Percentiles rank a stretch among this genome's conserved stretches.
Conservation (phyloP, 2,797 vertebrate species). For the Petrocephalus schoutedeni region DNA sequence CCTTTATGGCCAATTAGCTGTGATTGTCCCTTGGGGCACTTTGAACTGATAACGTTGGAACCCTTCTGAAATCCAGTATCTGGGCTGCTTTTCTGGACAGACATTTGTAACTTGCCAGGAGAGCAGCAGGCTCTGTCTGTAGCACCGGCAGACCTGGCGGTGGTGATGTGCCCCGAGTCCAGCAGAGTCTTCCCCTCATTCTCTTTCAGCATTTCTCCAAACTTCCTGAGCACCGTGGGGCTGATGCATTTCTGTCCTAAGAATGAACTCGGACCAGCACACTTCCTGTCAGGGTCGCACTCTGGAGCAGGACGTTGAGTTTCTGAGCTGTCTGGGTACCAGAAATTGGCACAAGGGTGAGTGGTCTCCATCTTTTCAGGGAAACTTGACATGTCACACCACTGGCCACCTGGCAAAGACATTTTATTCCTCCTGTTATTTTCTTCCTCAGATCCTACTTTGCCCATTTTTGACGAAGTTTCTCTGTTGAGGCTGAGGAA, state of each 20-base stretch:
- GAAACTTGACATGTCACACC: conserved; percentile 45
- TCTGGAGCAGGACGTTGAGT: conserved; percentile 42
- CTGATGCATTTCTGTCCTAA: conserved; percentile 56
- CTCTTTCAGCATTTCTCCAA: conserved; percentile 59
- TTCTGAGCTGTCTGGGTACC: conserved; percentile 55
- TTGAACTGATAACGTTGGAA: conserved; percentile 42
- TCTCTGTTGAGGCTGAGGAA: conserved; percentile 40
- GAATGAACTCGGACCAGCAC: conserved; percentile 39
- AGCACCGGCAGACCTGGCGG: conserved; percentile 47
- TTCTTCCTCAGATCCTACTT: conserved; percentile 61
- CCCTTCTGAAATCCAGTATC: conserved; percentile 60
- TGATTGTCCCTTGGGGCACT: conserved; percentile 23
- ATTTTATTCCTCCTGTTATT: conserved; percentile 63
- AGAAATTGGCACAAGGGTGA: conserved; percentile 68
- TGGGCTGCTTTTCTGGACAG: conserved; percentile 66
- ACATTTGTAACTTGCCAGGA: conserved; percentile 61
- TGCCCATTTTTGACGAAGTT: conserved; percentile 45
- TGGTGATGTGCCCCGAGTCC: conserved; percentile 56
- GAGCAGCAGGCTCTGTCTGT: conserved; percentile 57
- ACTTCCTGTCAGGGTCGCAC: conserved; percentile 54
- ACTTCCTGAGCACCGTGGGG: conserved; percentile 62
- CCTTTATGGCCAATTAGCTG: conserved; percentile 47
- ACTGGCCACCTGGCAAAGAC: conserved; percentile 46
- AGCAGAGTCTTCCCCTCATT: conserved; percentile 66
- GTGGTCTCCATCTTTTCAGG: conserved; percentile 56